Evolutionary conservation across 2,113 vertebrate species (phyloP).

Genomic region (Actenoides lindsayi): DNA sequence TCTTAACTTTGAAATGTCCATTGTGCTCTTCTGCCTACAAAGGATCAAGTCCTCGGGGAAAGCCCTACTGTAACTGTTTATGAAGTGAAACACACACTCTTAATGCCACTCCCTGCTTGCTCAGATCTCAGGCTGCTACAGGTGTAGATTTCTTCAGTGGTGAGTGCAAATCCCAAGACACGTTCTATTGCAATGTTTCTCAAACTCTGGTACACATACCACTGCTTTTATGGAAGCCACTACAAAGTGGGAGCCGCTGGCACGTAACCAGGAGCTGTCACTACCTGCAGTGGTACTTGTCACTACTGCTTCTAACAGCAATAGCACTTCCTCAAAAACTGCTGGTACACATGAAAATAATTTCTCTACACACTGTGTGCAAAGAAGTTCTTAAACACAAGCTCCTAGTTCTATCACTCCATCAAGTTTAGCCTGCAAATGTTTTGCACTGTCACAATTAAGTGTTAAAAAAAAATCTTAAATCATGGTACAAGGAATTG

Average conservation of each 20-base stretch:
- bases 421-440: background rate
- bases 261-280: background rate
- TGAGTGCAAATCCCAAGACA: background rate
- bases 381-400: background rate
- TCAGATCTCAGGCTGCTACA: background rate
- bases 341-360: background rate
- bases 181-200: background rate
- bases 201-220: background rate
- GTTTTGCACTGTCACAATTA: background rate
- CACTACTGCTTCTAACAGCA: background rate
- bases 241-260: background rate
- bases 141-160: background rate
- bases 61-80: background rate
- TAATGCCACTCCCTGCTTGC: background rate
- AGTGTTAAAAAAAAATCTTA: background rate
- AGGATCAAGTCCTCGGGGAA: background rate
- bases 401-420: background rate
- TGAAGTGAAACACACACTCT: background rate
- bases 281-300: background rate
- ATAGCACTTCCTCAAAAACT: background rate
- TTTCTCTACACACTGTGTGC: background rate
- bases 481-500: background rate
- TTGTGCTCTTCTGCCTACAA: background rate
- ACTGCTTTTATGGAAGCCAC: background rate
- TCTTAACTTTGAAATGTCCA: background rate